Evolutionary conservation across 2,113 vertebrate genomes (phyloP).

Genomic region (Gadus chalcogrammus): DNA sequence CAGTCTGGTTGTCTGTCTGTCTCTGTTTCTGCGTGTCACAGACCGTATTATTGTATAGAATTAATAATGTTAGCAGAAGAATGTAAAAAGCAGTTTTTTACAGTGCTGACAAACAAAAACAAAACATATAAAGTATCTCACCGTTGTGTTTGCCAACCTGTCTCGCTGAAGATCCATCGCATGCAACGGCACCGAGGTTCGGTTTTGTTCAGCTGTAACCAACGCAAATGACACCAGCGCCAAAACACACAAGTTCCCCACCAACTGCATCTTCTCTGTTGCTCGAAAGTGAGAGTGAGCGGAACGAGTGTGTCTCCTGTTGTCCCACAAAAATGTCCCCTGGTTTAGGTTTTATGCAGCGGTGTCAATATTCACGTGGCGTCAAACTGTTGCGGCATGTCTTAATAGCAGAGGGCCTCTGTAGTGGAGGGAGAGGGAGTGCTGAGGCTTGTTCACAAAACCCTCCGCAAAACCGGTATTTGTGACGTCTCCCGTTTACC

Average conservation of each 20-base stretch:
- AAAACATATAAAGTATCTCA: constrained; percentile 16
- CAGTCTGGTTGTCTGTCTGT: no score
- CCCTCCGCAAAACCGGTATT: constrained; percentile 16
- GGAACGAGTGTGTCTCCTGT: no score
- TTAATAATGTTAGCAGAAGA: no score
- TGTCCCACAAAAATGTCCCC: constrained; percentile 5
- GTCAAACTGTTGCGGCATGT: background rate
- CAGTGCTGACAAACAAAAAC: no score
- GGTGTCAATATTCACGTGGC: background rate
- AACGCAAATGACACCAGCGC: constrained; percentile 34
- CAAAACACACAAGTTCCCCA: constrained; percentile 19
- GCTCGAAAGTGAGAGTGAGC: background rate
- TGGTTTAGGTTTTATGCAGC: background rate
- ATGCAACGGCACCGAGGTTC: background rate
- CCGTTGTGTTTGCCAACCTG: constrained; percentile 15
- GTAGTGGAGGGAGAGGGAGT: constrained; percentile 16
- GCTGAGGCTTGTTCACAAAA: background rate
- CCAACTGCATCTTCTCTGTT: constrained; percentile 29
- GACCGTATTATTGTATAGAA: no score
- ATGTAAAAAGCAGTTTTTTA: no score
- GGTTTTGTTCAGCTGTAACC: constrained; percentile 6
- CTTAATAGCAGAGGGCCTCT: constrained; percentile 37
- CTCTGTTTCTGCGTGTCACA: no score
- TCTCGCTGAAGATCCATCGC: constrained; percentile 30
- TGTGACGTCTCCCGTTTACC: constrained; percentile 14